Evolutionary conservation across 2,797 vertebrate genomes (phyloP).

Genomic region (Schizopygopsis malacanthus): DNA sequence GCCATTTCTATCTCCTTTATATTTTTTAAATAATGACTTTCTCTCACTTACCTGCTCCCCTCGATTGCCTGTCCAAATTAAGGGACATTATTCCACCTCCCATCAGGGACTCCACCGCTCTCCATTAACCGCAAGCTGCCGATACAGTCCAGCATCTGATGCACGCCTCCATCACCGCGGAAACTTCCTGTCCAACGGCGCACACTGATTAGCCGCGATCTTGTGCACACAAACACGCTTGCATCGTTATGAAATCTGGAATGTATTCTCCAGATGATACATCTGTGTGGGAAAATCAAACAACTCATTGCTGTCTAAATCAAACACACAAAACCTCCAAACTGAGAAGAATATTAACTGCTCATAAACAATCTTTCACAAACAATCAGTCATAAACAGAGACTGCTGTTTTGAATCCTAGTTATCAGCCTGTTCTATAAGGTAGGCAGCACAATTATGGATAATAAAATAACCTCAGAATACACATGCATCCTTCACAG

Average conservation of each 20-base stretch:
- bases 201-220: slow-evolving; percentile 5
- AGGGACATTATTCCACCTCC: slow-evolving; percentile 41
- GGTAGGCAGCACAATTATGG: not conserved
- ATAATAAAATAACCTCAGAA: not conserved
- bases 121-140: slow-evolving; percentile 36
- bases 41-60: not conserved
- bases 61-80: slow-evolving; percentile 34
- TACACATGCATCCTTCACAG: not conserved
- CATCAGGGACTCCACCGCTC: slow-evolving; percentile 26
- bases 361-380: not conserved
- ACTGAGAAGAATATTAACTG: not conserved
- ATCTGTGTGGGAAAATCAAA: slow-evolving; percentile 4
- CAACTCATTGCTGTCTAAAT: slow-evolving; percentile 13
- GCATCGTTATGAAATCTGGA: slow-evolving; percentile 9
- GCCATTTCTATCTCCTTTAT: not conserved
- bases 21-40: slow-evolving; percentile 20
- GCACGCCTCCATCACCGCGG: not conserved
- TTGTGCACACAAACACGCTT: slow-evolving; percentile 2
- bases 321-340: not conserved
- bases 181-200: not conserved
- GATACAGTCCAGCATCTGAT: slow-evolving; percentile 1
- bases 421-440: not conserved
- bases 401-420: not conserved
- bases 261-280: slow-evolving; percentile 4
- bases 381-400: not conserved